Base-by-base conservation (phyloP, 2,113 vertebrate genomes). In the Puma concolor region DNA sequence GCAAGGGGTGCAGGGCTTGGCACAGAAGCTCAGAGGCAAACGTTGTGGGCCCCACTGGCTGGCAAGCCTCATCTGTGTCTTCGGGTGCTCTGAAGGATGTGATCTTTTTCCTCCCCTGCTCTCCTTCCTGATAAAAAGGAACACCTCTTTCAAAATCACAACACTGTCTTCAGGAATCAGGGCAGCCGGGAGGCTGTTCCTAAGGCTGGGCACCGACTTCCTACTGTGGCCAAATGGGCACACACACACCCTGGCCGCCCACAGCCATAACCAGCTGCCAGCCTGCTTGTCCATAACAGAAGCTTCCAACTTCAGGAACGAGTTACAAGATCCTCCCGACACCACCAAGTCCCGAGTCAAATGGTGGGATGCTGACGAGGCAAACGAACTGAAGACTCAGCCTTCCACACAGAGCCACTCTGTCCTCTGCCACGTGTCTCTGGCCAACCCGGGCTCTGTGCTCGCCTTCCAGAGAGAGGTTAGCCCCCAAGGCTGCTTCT, bases 321-420 rank as follows among this genome's bases (percentile, higher is more conserved):
- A 71, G 31, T 38, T 31, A 3, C 6, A 50, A 38, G 92, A 29
- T 41, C 52, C 48, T 81, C 57, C 52, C 11, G 25, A 31, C 38
- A 27, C 91, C 5, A 1, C 3, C 50, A 27, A 87, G 48, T 31
- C 50, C 50, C 19, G 44, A 27, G 41, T 19, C 31, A n/a, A 29
- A 4, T 19, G 25, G 27, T 0, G 2, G 38, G 12, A 57, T 25
- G 33, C 31, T 3, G 3, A 66, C 6, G 5, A 69, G 7, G 15
- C 21, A 31, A 36, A 16, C 6, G 14, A 44, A 54, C 57, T 23
- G 38, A 57, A 54, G 23, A 1, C 15, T 36, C 7, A 7, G 72
- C 36, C 31, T 21, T 76, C 27, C 36, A 1, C 36, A 25, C 2
- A 36, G 17, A 87, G 60, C 19, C 48, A 25, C 4, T 57, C 36